phyloP scores from a whole-genome alignment of 2,113 vertebrate genomes.

The Mastomys natalensis region DNA sequence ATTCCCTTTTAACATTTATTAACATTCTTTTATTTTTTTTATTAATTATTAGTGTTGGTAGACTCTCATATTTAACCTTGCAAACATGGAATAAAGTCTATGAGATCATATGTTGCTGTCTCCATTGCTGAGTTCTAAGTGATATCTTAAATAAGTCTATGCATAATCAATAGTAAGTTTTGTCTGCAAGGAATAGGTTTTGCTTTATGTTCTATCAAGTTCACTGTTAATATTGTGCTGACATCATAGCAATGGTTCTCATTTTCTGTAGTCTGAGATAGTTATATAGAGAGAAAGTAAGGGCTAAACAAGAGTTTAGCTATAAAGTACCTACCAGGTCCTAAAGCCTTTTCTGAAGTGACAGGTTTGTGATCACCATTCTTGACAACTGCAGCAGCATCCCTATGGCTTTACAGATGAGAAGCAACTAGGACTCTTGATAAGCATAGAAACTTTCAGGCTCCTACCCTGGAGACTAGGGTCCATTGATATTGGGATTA shows the following conservation, averaged over 20 bases:
- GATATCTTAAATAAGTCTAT: neutral
- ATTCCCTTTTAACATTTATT: neutral
- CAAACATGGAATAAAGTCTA: neutral
- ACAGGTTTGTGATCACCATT: neutral
- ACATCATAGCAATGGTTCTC: neutral
- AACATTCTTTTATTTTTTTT: neutral
- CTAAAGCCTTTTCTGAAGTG: neutral
- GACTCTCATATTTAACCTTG: neutral
- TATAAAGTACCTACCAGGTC: neutral
- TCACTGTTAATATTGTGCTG: neutral
- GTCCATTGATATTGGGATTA: neutral
- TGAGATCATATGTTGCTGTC: neutral
- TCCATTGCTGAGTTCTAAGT: neutral
- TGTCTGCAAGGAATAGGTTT: neutral
- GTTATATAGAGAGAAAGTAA: neutral
- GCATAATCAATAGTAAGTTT: neutral
- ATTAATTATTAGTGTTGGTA: neutral
- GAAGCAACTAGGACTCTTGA: neutral
- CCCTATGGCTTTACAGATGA: neutral
- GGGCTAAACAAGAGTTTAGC: neutral
- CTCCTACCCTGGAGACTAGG: neutral
- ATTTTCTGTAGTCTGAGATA: neutral
- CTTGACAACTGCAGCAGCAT: neutral
- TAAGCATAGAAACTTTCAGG: neutral
- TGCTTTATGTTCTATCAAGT: neutral